Percentiles rank a stretch among this genome's conserved stretches.
Evolutionary conservation across 2,888 invertebrate genomes (phyloP).

Genomic region (Hypomecis atomaria): DNA sequence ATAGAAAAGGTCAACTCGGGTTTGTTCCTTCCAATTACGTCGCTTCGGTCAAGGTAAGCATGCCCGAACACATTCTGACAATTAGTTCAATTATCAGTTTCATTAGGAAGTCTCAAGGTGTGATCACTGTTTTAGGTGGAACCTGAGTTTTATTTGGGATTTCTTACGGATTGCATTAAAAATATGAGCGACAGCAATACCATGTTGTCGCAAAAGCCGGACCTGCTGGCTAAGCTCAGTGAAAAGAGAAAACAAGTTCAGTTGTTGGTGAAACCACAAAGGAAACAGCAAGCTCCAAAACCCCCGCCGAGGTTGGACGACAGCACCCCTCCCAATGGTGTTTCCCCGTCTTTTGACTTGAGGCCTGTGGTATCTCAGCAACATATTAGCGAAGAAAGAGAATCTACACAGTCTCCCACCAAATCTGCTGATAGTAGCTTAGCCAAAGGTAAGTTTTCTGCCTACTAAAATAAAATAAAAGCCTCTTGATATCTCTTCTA

Average conservation of each 20-base stretch:
- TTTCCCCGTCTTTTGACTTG: constrained; percentile 78
- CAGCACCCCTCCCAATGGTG: constrained; percentile 75
- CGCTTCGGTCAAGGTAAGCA: constrained; percentile 88
- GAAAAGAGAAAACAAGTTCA: constrained; percentile 88
- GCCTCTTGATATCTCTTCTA: too few species aligned
- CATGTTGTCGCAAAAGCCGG: constrained; percentile 84
- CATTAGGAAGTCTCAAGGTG: constrained; percentile 27
- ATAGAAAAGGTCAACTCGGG: constrained; percentile 91
- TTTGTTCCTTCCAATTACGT: constrained; percentile 96
- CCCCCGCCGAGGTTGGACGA: constrained; percentile 77
- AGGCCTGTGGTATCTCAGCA: constrained; percentile 79
- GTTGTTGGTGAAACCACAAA: constrained; percentile 60
- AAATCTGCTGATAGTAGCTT: constrained; percentile 56
- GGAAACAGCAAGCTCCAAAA: constrained; percentile 73
- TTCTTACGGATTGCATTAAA: constrained; percentile 88
- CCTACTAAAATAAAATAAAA: too few species aligned
- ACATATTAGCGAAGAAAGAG: constrained; percentile 72
- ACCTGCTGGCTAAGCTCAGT: constrained; percentile 85
- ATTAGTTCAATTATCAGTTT: constrained; percentile 40
- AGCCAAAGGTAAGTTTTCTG: constrained; percentile 56
- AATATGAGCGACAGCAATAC: constrained; percentile 76
- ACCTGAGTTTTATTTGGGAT: constrained; percentile 89
- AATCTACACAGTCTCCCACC: constrained; percentile 62
- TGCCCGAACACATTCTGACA: constrained; percentile 39
- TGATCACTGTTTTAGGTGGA: constrained; percentile 80